Percentiles rank a stretch among this genome's conserved stretches.
These are phyloP conservation scores for Sceloporus tristichus DNA, from an alignment of 2,113 vertebrate genomes.

Conservation along the genomic window DNA sequence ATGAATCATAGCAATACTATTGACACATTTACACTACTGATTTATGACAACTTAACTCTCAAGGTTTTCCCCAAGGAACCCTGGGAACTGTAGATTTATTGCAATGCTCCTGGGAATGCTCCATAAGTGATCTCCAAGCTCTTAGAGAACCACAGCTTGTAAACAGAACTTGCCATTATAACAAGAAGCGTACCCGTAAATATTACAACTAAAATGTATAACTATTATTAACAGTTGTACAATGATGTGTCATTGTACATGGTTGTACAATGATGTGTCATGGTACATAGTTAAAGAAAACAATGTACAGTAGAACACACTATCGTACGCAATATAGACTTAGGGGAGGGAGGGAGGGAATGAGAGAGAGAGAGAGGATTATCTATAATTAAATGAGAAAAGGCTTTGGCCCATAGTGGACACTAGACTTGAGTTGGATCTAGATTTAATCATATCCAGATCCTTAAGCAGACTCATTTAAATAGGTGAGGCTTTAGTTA, in stretches of 20 bases:
- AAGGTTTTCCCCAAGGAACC: background rate
- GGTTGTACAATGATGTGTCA: background rate
- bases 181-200: background rate
- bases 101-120: background rate
- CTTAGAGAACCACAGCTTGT: background rate
- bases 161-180: background rate
- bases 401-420: background rate
- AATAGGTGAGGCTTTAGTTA: no score
- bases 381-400: background rate
- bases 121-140: background rate
- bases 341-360: no score
- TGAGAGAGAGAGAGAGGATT: no score
- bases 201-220: background rate
- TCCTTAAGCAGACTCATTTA: no score
- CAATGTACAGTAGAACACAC: no score
- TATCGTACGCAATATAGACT: no score
- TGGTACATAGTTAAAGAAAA: background rate
- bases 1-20: background rate
- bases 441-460: no score
- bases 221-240: background rate
- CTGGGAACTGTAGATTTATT: background rate
- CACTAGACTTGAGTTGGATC: no score
- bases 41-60: background rate
- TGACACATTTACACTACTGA: slow-evolving; percentile 24
- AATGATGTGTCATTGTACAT: background rate